These are phyloP conservation scores for Petrocephalus schoutedeni DNA, from an alignment of 2,797 vertebrate genomes.

Conservation along the genomic window DNA sequence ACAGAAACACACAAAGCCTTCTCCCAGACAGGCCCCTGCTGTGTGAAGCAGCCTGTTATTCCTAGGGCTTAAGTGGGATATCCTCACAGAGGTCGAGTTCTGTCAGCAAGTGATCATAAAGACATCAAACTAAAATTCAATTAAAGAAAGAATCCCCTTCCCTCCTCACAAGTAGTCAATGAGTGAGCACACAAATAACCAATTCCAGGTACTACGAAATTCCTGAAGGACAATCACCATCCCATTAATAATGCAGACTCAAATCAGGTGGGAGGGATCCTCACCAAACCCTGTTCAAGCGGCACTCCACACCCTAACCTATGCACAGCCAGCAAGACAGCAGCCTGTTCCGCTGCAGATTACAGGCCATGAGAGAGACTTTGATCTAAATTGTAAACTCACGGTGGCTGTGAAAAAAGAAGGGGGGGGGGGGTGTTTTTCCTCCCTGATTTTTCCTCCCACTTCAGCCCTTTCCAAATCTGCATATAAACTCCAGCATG, in stretches of 20 bases:
- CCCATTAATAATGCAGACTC: neutral
- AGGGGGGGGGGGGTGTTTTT: neutral
- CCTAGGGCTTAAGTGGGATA: conserved; percentile 8
- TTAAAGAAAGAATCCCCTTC: neutral
- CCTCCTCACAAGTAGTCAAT: neutral
- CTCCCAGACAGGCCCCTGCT: neutral
- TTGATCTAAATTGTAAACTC: conserved; percentile 21
- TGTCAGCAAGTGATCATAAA: neutral
- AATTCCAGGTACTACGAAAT: neutral
- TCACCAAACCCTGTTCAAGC: neutral
- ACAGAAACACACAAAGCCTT: neutral
- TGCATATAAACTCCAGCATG: neutral
- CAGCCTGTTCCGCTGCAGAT: neutral
- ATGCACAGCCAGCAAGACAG: neutral
- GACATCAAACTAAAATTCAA: conserved; percentile 4
- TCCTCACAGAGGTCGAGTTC: neutral
- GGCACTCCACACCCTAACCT: neutral
- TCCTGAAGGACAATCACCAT: neutral
- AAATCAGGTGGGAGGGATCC: neutral
- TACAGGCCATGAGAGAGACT: neutral
- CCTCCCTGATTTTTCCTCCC: neutral
- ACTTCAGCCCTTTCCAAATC: neutral
- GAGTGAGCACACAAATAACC: neutral
- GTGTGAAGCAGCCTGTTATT: neutral
- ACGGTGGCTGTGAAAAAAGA: neutral